Evolutionary conservation across 2,113 vertebrate genomes (phyloP).

Genomic region (Monopterus albus): DNA sequence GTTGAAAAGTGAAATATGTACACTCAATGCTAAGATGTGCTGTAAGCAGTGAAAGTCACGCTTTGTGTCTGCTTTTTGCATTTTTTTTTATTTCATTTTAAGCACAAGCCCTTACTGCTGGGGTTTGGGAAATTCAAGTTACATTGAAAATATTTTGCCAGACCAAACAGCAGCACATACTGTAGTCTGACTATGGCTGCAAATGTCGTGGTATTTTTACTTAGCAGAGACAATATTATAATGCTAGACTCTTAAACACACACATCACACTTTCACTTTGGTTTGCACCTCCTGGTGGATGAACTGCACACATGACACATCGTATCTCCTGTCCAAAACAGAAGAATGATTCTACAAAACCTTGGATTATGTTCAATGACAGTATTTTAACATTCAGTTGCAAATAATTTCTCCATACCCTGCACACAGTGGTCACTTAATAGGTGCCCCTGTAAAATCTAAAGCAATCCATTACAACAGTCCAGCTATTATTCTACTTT

Average conservation of each 20-base stretch:
- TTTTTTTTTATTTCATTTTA: background rate
- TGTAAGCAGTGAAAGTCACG: background rate
- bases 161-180: background rate
- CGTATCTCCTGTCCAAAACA: background rate
- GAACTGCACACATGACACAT: background rate
- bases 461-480: background rate
- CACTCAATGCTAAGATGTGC: background rate
- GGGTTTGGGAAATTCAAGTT: background rate
- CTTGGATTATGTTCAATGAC: no score
- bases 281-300: background rate
- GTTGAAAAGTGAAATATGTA: conserved; percentile 14
- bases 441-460: background rate
- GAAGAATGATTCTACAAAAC: background rate
- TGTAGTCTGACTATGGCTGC: background rate
- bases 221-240: background rate
- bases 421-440: no score
- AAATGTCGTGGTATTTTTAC: background rate
- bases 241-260: no score
- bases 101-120: background rate
- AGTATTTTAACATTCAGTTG: background rate
- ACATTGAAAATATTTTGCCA: background rate
- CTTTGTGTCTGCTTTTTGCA: background rate
- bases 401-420: no score
- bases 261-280: background rate
- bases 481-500: background rate